phyloP scores from a whole-genome alignment of 1,140 invertebrate species.

The Sitobion miscanthi region DNA sequence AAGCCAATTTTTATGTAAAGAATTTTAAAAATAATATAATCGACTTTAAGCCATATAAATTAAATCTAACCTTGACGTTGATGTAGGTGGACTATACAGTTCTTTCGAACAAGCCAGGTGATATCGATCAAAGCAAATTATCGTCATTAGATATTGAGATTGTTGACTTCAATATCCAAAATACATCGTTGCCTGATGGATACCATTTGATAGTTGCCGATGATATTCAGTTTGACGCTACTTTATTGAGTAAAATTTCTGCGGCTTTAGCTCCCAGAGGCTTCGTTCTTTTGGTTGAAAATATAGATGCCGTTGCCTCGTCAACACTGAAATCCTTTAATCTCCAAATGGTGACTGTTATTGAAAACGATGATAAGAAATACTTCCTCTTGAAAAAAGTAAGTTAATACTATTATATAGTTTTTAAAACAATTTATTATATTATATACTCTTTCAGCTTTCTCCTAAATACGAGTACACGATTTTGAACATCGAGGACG shows the following conservation, averaged over 20 bases:
- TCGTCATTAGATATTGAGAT: constrained; percentile 16
- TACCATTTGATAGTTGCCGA: constrained; percentile 39
- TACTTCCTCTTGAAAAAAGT: constrained; percentile 42
- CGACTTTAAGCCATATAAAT: neutral
- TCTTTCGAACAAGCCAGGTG: neutral
- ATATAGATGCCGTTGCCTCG: neutral
- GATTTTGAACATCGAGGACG: constrained; percentile 25
- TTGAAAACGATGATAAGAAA: neutral
- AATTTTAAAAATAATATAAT: neutral
- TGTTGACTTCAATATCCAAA: neutral
- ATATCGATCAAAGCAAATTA: constrained; percentile 33
- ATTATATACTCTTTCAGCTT: neutral
- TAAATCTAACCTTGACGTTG: neutral
- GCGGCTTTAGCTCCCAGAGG: neutral
- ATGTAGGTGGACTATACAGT: constrained; percentile 31
- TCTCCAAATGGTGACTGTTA: constrained; percentile 28
- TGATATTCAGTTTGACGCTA: neutral
- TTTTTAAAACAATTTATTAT: too few species aligned
- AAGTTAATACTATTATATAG: neutral
- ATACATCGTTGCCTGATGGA: neutral
- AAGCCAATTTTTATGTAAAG: constrained; percentile 39
- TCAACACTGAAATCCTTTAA: neutral
- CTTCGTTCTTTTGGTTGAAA: constrained; percentile 39
- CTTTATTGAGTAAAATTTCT: constrained; percentile 23
- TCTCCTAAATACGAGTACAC: constrained; percentile 35